These are phyloP conservation scores for Darevskia mixta DNA, from an alignment of 2,797 vertebrate species.

Conservation along the genomic window DNA sequence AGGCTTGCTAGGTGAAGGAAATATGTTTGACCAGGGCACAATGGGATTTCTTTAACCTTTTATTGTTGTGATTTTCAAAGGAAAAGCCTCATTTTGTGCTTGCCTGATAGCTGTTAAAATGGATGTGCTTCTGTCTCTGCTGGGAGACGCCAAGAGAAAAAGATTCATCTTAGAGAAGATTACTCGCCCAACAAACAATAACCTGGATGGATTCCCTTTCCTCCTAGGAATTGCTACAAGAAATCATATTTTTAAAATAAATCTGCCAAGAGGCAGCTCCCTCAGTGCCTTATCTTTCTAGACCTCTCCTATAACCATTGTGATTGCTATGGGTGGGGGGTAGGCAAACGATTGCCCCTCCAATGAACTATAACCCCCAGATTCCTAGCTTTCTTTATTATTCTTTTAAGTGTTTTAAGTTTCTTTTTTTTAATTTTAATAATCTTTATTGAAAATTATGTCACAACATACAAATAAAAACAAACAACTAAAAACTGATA, in stretches of 20 bases:
- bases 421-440: too few relatives aligned
- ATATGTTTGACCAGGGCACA: background rate
- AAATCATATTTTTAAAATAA: constrained; percentile 54
- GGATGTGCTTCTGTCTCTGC: constrained; percentile 42
- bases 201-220: constrained; percentile 24
- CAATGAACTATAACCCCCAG: too few relatives aligned
- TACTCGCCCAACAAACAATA: constrained; percentile 48
- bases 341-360: too few relatives aligned
- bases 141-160: constrained; percentile 50
- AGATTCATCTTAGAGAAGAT: constrained; percentile 32
- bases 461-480: too few relatives aligned
- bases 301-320: constrained; percentile 47
- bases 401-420: too few relatives aligned
- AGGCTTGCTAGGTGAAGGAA: constrained; percentile 10
- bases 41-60: background rate
- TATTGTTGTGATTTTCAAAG: constrained; percentile 37
- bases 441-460: too few relatives aligned
- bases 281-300: constrained; percentile 46
- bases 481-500: too few relatives aligned
- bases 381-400: too few relatives aligned
- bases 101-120: constrained; percentile 25
- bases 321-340: too few relatives aligned
- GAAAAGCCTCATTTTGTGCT: constrained; percentile 41
- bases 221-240: constrained; percentile 37
- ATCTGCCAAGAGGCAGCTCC: constrained; percentile 35